These are phyloP conservation scores for Manis crassicaudata DNA, from an alignment of 2,797 vertebrate genomes.

Conservation along the genomic window DNA sequence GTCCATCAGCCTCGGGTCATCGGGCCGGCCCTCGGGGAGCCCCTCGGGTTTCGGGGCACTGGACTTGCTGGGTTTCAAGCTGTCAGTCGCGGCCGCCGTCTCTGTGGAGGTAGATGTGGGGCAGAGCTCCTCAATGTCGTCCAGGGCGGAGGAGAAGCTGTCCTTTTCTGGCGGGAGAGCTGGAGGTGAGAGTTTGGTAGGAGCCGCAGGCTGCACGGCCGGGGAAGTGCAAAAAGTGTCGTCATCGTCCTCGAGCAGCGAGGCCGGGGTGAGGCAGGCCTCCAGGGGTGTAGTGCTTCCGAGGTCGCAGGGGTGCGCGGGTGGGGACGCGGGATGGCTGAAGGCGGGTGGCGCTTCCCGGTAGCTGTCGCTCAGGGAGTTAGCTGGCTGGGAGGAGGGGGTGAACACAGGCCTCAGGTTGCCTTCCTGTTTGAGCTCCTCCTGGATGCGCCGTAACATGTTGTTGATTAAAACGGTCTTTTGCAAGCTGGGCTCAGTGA, in stretches of 20 bases:
- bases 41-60: slow-evolving; percentile 87
- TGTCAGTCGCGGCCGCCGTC: slow-evolving; percentile 78
- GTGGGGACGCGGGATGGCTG: slow-evolving; percentile 85
- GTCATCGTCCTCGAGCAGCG: slow-evolving; percentile 94
- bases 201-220: slow-evolving; percentile 82
- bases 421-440: slow-evolving; percentile 97
- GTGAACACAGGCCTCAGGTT: slow-evolving; percentile 92
- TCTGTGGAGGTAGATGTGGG: slow-evolving; percentile 94
- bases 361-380: slow-evolving; percentile 91
- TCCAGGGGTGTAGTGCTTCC: slow-evolving; percentile 89
- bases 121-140: slow-evolving; percentile 95
- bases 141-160: slow-evolving; percentile 93
- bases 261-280: slow-evolving; percentile 97
- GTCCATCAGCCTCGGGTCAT: slow-evolving; percentile 92
- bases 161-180: slow-evolving; percentile 87
- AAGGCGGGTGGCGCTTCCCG: slow-evolving; percentile 93
- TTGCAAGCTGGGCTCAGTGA: slow-evolving; percentile 95
- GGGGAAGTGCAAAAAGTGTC: slow-evolving; percentile 92
- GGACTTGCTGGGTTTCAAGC: slow-evolving; percentile 86
- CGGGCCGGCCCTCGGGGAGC: slow-evolving; percentile 87
- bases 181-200: slow-evolving; percentile 84
- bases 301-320: slow-evolving; percentile 85
- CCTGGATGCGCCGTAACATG: slow-evolving; percentile 98
- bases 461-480: slow-evolving; percentile 99
- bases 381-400: slow-evolving; percentile 89